Base-by-base conservation (phyloP, 1,140 invertebrate genomes). In the Propsilocerus akamusi region DNA sequence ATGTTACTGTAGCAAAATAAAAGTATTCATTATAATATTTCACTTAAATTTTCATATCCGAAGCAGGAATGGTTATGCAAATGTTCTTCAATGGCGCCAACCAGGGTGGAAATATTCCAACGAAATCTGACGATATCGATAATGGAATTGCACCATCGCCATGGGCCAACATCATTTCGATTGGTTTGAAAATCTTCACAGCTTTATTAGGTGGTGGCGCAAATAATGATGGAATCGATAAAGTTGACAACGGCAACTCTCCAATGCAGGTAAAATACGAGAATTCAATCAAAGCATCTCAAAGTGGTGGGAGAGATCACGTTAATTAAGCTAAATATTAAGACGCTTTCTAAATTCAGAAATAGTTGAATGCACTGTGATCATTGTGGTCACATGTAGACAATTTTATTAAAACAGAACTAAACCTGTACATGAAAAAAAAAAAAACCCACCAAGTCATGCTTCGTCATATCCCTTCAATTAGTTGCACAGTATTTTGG, bases 81-180 rank as follows among this genome's bases (percentile, higher is more conserved):
- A 83, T 90, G 77, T 68, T 91, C 54, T 78, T 90, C 60, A 82
- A 79, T 56, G 73, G 76, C 17, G 74, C 73, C 47, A 63, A 60
- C 46, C n/a, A n/a, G n/a, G 71, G 62, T 54, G 74, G 59, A 49
- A 71, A 63, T 50, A 71, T 81, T 4, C 83, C 84, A 4, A 86
- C 79, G 57, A 90, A 89, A 64, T 87, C 85, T 46, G 85, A 86
- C 56, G 77, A 77, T 59, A 62, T 82, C 7, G 79, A 82, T 52
- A 72, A 72, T 25, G 72, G 76, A 2, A 70, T 76, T 1, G 73
- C 77, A 5, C 70, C 80, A 7, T 86, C 83, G 17, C 83, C 85
- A 4, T 89, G 85, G 85, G 77, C 84, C n/a, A 85, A 86, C 62
- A 67, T 88, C 0, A 66, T 92, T n/a, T 80, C 84, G 1, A 75